These are phyloP conservation scores for Pandion haliaetus DNA, from an alignment of 2,113 vertebrate species.

Conservation along the genomic window DNA sequence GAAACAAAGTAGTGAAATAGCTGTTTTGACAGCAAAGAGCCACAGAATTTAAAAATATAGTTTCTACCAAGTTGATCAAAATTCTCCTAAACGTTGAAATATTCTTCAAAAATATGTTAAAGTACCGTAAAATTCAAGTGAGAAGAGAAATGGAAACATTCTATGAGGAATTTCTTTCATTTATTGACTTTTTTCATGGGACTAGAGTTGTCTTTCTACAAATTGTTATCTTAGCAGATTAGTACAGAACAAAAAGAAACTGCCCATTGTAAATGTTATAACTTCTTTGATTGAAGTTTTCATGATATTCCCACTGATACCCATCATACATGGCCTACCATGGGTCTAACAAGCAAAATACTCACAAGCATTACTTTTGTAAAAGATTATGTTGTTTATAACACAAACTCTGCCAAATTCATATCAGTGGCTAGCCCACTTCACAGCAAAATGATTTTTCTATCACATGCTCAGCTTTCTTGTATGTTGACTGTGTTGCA, in stretches of 20 bases:
- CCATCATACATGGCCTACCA: background rate
- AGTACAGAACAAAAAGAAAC: background rate
- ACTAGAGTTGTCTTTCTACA: background rate
- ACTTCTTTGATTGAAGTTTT: background rate
- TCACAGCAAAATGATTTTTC: background rate
- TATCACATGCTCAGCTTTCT: background rate
- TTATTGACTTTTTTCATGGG: background rate
- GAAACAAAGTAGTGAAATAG: background rate
- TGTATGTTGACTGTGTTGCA: background rate
- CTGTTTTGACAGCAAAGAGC: constrained; percentile 2
- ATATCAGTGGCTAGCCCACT: background rate
- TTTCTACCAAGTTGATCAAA: background rate
- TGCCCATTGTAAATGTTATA: background rate
- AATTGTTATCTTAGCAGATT: background rate
- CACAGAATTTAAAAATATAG: background rate
- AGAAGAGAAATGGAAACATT: background rate
- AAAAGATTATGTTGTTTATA: background rate
- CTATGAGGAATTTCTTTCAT: background rate
- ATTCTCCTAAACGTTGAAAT: background rate
- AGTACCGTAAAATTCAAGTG: background rate
- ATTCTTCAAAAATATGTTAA: background rate
- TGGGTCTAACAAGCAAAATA: background rate
- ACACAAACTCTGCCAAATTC: background rate
- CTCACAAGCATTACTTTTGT: background rate
- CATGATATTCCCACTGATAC: background rate